phyloP scores from a whole-genome alignment of 2,113 vertebrate species.

The Naja naja region DNA sequence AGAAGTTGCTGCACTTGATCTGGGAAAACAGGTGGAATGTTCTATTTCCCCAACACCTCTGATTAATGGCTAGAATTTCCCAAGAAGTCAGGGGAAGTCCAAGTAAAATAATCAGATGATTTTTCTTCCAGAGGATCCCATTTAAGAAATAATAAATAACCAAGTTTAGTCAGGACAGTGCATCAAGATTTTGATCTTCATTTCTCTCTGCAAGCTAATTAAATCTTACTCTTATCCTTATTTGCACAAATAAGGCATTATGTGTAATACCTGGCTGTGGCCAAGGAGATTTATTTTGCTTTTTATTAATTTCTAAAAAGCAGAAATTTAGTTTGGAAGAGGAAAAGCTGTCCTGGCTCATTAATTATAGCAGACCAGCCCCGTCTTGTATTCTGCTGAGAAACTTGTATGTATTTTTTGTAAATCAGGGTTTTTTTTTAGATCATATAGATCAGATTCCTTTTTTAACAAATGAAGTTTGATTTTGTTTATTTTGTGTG shows the following conservation, averaged over 20 bases:
- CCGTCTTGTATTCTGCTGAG: background rate
- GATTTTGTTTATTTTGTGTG: background rate
- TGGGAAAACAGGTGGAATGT: background rate
- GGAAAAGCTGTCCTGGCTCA: background rate
- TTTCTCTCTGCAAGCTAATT: background rate
- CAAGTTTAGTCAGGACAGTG: background rate
- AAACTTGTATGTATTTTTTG: background rate
- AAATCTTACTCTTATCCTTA: background rate
- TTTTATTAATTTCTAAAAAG: background rate
- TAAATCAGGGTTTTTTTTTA: background rate
- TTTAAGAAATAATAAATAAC: background rate
- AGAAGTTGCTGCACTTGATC: background rate
- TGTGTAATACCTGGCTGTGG: background rate
- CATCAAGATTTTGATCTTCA: background rate
- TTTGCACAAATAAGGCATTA: background rate
- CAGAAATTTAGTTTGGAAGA: background rate
- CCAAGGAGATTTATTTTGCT: background rate
- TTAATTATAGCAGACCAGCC: background rate
- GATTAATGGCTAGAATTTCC: background rate
- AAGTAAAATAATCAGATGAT: background rate
- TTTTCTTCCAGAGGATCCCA: background rate
- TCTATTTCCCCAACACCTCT: background rate
- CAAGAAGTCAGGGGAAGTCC: background rate
- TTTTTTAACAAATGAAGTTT: background rate
- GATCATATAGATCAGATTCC: background rate